A percentile compares a stretch with the other conserved stretches of the same genome.
These are phyloP conservation scores for Achatina immaculata DNA, from an alignment of 1,140 invertebrate species.

Conservation along the genomic window DNA sequence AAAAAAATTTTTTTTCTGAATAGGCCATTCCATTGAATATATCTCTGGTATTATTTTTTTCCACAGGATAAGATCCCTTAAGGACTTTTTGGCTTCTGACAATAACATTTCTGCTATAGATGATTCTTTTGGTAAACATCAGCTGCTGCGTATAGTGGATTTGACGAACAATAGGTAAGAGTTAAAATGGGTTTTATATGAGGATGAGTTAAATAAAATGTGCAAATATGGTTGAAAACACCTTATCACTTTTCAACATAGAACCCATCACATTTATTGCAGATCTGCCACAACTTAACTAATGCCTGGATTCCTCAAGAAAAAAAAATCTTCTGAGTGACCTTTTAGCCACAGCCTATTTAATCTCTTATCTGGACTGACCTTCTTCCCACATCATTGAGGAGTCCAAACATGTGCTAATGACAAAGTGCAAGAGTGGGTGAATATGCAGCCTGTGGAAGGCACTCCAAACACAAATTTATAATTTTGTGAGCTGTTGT, in stretches of 20 bases:
- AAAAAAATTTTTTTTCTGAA: too few relatives aligned
- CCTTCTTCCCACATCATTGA: neutral
- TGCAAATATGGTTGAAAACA: too few relatives aligned
- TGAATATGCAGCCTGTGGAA: too few relatives aligned
- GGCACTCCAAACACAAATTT: too few relatives aligned
- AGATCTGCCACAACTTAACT: too few relatives aligned
- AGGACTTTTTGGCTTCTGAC: constrained; percentile 49
- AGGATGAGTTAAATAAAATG: neutral
- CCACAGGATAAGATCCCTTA: constrained; percentile 54
- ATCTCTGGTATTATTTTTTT: too few relatives aligned
- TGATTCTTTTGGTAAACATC: constrained; percentile 55
- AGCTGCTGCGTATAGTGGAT: constrained; percentile 57
- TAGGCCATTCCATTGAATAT: too few relatives aligned
- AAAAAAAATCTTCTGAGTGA: neutral
- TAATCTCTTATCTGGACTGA: neutral
- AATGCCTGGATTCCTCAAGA: too few relatives aligned
- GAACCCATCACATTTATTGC: too few relatives aligned
- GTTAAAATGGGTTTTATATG: neutral
- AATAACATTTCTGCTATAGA: constrained; percentile 62
- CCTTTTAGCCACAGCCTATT: neutral
- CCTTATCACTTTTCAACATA: neutral
- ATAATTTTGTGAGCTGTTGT: neutral
- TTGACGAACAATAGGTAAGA: constrained; percentile 57
- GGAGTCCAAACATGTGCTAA: too few relatives aligned
- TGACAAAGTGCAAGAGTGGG: neutral